phyloP scores from a whole-genome alignment of 1,140 invertebrate species.

The Chionoecetes opilio region DNA sequence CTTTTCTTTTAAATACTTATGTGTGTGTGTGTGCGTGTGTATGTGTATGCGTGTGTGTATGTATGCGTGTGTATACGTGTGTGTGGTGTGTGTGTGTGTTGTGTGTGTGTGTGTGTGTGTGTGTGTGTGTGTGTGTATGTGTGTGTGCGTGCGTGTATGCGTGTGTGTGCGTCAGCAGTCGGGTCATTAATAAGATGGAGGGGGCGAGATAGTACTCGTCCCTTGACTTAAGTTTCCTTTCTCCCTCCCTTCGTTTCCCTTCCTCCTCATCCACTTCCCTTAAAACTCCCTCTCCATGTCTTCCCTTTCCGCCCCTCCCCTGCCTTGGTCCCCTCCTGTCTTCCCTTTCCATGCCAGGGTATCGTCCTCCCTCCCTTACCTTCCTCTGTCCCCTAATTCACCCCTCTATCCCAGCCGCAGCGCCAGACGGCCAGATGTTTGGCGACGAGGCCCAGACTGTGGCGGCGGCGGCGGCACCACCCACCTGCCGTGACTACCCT shows the following conservation, averaged over 20 bases:
- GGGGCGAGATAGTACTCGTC: not conserved
- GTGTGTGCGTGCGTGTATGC: not conserved
- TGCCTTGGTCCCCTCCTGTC: not conserved
- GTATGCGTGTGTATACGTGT: not conserved
- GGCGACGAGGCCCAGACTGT: slow-evolving; percentile 35
- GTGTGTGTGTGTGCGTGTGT: slow-evolving; percentile 43
- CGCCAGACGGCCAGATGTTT: slow-evolving; percentile 54
- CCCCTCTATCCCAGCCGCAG: not conserved
- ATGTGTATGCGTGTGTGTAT: not conserved
- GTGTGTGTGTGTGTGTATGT: slow-evolving; percentile 18
- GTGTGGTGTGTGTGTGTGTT: slow-evolving; percentile 25
- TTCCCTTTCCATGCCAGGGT: not conserved
- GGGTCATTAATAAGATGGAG: not conserved
- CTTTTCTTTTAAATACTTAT: not conserved
- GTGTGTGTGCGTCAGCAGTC: slow-evolving; percentile 7
- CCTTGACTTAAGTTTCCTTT: slow-evolving; percentile 46
- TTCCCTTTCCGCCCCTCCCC: slow-evolving; percentile 13
- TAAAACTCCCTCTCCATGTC: not conserved
- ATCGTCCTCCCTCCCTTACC: not conserved
- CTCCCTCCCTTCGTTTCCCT: slow-evolving; percentile 40
- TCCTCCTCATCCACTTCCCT: not conserved
- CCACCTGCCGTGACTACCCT: slow-evolving; percentile 9
- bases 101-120: slow-evolving; percentile 27
- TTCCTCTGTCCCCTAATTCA: slow-evolving; percentile 29
- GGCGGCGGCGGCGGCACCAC: slow-evolving; percentile 15